A percentile compares a stretch with the other conserved stretches of the same genome.
phyloP scores from a whole-genome alignment of 2,888 invertebrate genomes.

The Rhamphomyia laevipes region DNA sequence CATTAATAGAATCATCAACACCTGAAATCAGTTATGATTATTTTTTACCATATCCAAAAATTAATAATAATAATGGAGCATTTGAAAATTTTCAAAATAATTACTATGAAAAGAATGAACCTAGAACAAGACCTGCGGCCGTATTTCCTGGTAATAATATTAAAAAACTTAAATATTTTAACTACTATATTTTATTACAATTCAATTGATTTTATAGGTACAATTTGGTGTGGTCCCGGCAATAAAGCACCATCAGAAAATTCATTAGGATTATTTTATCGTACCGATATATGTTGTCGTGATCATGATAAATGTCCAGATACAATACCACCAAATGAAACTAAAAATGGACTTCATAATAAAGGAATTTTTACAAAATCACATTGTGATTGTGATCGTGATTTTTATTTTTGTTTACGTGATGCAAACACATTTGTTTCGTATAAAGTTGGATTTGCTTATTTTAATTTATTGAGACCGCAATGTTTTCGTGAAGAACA shows the following conservation, averaged over 20 bases:
- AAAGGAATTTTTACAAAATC: conserved; percentile 57
- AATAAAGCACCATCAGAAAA: conserved; percentile 44
- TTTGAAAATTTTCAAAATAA: background rate
- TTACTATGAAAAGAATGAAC: background rate
- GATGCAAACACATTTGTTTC: conserved; percentile 43
- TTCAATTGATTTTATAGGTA: conserved; percentile 42
- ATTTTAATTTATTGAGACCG: conserved; percentile 60
- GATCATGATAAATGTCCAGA: conserved; percentile 57
- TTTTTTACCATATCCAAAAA: too few relatives aligned
- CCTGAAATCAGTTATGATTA: too few relatives aligned
- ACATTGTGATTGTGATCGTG: conserved; percentile 56
- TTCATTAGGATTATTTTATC: conserved; percentile 51
- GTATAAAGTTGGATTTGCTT: conserved; percentile 51
- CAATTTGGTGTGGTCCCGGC: conserved; percentile 65
- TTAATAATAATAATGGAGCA: background rate
- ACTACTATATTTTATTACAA: background rate
- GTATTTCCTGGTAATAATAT: background rate
- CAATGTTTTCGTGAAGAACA: conserved; percentile 56
- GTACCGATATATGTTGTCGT: conserved; percentile 57
- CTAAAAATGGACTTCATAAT: conserved; percentile 49
- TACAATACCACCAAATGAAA: conserved; percentile 44
- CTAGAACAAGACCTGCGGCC: background rate
- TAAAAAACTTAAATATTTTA: background rate
- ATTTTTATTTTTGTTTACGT: conserved; percentile 55
- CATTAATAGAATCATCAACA: too few relatives aligned